Conservation (phyloP, 1,140 invertebrate species). For the Zaprionus tsacasi region DNA sequence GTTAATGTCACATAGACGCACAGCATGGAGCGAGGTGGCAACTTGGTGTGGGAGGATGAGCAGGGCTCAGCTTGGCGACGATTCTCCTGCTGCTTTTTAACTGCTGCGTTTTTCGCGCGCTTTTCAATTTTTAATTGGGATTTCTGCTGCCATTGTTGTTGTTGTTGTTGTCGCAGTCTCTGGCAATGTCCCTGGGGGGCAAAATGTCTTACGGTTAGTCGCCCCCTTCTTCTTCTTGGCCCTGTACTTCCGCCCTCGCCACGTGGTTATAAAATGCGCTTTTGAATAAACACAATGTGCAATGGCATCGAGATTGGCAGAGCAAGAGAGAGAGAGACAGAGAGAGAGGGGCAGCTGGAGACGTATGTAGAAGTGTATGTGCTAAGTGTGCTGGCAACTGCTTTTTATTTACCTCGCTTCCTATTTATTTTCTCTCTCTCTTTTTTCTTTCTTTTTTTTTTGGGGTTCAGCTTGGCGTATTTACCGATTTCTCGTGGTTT, state of each 20-base stretch:
- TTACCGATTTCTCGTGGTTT: conserved; percentile 75
- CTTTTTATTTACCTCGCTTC: conserved; percentile 15
- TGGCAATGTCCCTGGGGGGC: conserved; percentile 33
- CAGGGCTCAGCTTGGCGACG: conserved; percentile 39
- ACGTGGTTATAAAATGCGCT: conserved; percentile 78
- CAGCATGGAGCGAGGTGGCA: conserved; percentile 45
- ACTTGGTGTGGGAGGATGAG: conserved; percentile 27
- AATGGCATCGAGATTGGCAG: conserved; percentile 8
- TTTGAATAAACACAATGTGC: conserved; percentile 72
- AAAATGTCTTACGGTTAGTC: conserved; percentile 46
- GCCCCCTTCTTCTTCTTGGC: not conserved
- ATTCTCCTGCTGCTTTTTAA: conserved; percentile 64
- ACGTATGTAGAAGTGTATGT: conserved; percentile 22
- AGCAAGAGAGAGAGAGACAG: not conserved
- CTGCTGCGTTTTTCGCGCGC: conserved; percentile 68
- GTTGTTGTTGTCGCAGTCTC: conserved; percentile 24
- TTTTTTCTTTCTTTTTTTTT: conserved; percentile 32
- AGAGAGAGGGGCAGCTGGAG: not conserved
- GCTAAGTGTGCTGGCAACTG: not conserved
- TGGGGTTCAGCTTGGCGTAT: conserved; percentile 56
- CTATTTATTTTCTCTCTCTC: not conserved
- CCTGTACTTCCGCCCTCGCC: conserved; percentile 35
- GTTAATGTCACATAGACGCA: conserved; percentile 73
- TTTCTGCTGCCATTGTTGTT: conserved; percentile 42
- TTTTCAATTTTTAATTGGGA: conserved; percentile 82